Evolutionary conservation across 2,888 invertebrate genomes (phyloP), one percentile per base, ranked within the genome.

Genomic region (Pyrocoelia pectoralis): DNA sequence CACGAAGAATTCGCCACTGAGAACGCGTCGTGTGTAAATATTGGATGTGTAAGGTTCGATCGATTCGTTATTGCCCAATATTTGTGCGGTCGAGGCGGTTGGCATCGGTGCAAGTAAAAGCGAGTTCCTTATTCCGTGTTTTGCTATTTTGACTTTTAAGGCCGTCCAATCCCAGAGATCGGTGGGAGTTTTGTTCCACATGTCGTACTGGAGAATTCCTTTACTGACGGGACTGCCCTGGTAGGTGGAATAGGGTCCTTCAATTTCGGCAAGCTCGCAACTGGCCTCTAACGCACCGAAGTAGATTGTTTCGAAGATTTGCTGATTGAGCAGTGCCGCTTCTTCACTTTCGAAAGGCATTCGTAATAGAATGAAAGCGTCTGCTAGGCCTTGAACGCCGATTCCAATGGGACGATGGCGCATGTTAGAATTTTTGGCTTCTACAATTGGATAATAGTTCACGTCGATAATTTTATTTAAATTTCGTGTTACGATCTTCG

Each of bases 1-100:
- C 15, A 98, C 89, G 85, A 95, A 89, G 78, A 97, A 98, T 83
- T 98, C 97, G 0, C 98, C 98, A 1, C 97, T 97, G 3, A 98
- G 83, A 0, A 99, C 98, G 52, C 97, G 85, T 70, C 98, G 85
- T 14, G 93, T 91, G 81, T 98, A 99, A 72, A 99, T 95, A 78
- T 99, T 99, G 29, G 95, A 97, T 0, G 98, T 98, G 81, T 98
- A 99, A 0, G 99, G 95, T 81, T 99, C 99, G 76, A 98, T 93
- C 0, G 97, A 95, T 81, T 99, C 98, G 79, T 98, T 99, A 79
- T 99, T 99, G 13, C 99, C 99, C 46, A 99, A 87, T 76, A 99
- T 99, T 83, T 99, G 98, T 1, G 99, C 98, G 0, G 98, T 99
- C 0, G 98, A 97, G 6, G 98, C 98, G 3, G 98, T 99, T 0